Conservation (phyloP, 2,797 vertebrate species). For the Limnodromus scolopaceus region DNA sequence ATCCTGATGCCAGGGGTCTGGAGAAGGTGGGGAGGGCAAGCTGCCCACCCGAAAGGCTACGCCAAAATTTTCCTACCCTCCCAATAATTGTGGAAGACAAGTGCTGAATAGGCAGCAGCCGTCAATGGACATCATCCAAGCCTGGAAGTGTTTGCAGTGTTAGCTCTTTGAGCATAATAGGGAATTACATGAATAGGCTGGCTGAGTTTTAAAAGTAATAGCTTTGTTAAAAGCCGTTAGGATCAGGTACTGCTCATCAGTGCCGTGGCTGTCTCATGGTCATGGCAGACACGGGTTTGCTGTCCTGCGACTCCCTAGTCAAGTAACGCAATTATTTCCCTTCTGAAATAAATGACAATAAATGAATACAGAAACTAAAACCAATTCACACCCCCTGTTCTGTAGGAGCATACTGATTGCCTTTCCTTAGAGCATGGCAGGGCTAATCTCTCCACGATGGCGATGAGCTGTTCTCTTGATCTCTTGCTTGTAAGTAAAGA, state of each 20-base stretch:
- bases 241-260: not conserved
- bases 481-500: not conserved
- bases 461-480: not conserved
- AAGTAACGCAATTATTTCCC: not conserved
- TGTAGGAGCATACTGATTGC: not conserved
- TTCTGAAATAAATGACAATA: not conserved
- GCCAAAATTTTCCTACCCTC: not conserved
- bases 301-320: not conserved
- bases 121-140: not conserved
- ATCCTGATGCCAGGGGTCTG: not conserved
- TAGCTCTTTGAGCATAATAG: slow-evolving; percentile 17
- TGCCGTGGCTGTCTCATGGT: fast-evolving
- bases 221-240: slow-evolving; percentile 49
- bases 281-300: not conserved
- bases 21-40: not conserved
- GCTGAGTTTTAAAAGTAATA: slow-evolving; percentile 24
- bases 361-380: not conserved
- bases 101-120: not conserved
- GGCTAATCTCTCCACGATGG: not conserved
- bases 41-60: not conserved
- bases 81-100: not conserved
- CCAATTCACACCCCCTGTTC: not conserved
- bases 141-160: not conserved
- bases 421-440: not conserved
- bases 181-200: slow-evolving; percentile 27